Percentiles rank a stretch among this genome's conserved stretches.
Conservation (phyloP, 2,888 invertebrate genomes). For the Aromia moschata region DNA sequence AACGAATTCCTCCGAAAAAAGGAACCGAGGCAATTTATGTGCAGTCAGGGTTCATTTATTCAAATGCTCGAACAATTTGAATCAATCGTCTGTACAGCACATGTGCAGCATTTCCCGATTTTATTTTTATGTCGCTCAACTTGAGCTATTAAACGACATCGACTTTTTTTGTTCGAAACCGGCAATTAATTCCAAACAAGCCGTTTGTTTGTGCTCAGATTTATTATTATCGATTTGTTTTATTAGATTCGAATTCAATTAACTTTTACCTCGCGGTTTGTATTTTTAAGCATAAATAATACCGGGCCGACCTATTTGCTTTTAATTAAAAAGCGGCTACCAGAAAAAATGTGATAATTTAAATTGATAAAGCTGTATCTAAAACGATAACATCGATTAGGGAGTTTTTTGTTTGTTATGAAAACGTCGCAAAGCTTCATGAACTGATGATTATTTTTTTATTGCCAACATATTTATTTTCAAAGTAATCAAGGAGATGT, state of each 20-base stretch:
- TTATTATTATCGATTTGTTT: conserved; percentile 43
- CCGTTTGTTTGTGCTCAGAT: conserved; percentile 37
- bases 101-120: conserved; percentile 29
- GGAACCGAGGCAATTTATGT: conserved; percentile 34
- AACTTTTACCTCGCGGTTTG: conserved; percentile 32
- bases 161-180: conserved; percentile 30
- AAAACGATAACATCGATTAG: neutral
- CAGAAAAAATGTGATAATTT: conserved; percentile 32
- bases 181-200: conserved; percentile 31
- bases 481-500: too few species aligned
- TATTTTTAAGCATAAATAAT: conserved; percentile 36
- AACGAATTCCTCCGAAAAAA: conserved; percentile 19
- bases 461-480: too few species aligned
- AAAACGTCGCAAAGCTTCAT: too few species aligned
- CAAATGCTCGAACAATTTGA: conserved; percentile 42
- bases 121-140: conserved; percentile 39
- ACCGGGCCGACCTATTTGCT: conserved; percentile 26
- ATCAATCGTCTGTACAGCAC: conserved; percentile 41
- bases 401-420: too few species aligned
- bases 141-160: conserved; percentile 40
- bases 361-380: conserved; percentile 17
- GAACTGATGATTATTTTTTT: too few species aligned
- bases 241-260: conserved; percentile 35
- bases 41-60: conserved; percentile 42
- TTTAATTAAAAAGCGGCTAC: conserved; percentile 33